Conservation (phyloP, 2,113 vertebrate genomes). For the Canis aureus region DNA sequence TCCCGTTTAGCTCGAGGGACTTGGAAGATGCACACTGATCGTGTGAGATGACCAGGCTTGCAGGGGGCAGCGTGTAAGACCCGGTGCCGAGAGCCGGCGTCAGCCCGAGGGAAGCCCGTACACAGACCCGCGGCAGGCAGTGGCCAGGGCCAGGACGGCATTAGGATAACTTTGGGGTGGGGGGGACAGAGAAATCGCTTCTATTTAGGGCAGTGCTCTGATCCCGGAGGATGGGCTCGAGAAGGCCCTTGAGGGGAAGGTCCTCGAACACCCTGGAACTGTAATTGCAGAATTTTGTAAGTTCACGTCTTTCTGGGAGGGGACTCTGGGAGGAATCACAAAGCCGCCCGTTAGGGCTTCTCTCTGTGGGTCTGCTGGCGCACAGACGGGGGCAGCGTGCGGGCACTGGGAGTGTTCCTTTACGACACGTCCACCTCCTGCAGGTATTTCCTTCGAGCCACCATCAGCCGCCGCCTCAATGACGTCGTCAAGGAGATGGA, state of each 20-base stretch:
- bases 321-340: neutral
- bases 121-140: neutral
- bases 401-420: neutral
- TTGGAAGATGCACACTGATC: neutral
- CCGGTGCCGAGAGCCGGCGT: neutral
- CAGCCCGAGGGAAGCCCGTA: neutral
- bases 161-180: too few species aligned
- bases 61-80: neutral
- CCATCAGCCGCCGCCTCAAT: slow-evolving; percentile 95
- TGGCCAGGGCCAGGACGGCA: neutral
- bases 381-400: neutral
- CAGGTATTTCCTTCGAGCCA: slow-evolving; percentile 98
- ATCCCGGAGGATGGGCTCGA: neutral
- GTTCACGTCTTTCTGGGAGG: neutral
- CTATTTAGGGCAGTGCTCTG: neutral
- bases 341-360: neutral
- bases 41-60: neutral
- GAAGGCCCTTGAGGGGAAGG: neutral
- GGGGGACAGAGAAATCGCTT: neutral
- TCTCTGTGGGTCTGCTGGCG: neutral
- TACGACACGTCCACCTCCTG: neutral
- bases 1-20: neutral
- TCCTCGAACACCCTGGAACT: neutral
- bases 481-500: slow-evolving; percentile 98
- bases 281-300: neutral